Conservation (phyloP, 1,140 invertebrate species). For the Vanessa tameamea region DNA sequence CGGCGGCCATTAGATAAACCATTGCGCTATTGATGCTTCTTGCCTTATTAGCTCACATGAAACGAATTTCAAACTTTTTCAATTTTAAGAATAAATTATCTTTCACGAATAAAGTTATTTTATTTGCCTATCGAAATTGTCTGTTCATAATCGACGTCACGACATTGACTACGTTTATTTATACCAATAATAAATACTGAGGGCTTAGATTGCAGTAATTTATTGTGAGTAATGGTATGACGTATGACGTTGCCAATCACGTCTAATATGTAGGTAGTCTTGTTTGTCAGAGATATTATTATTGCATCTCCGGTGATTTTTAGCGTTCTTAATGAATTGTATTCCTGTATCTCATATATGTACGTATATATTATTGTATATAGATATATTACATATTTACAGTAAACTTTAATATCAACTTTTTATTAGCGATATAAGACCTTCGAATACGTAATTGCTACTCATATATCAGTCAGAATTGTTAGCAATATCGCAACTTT, state of each 20-base stretch:
- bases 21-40: not conserved
- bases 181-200: not conserved
- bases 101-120: constrained; percentile 1
- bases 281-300: not conserved
- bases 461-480: too few relatives aligned
- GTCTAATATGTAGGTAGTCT: not conserved
- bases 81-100: constrained; percentile 16
- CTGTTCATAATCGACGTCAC: constrained; percentile 15
- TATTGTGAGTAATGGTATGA: constrained; percentile 3
- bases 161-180: constrained; percentile 10
- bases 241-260: not conserved
- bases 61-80: constrained; percentile 27
- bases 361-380: too few relatives aligned
- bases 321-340: too few relatives aligned
- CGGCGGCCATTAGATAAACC: too few relatives aligned
- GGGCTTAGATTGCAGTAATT: not conserved
- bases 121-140: constrained; percentile 19
- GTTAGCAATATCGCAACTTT: too few relatives aligned
- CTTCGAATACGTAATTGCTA: too few relatives aligned
- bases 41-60: not conserved
- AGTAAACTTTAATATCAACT: too few relatives aligned
- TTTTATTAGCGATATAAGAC: too few relatives aligned
- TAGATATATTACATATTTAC: too few relatives aligned
- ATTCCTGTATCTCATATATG: too few relatives aligned
- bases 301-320: not conserved